Percentiles rank a stretch among this genome's conserved stretches.
Evolutionary conservation across 2,113 vertebrate species (phyloP).

Genomic region (Tympanuchus pallidicinctus): DNA sequence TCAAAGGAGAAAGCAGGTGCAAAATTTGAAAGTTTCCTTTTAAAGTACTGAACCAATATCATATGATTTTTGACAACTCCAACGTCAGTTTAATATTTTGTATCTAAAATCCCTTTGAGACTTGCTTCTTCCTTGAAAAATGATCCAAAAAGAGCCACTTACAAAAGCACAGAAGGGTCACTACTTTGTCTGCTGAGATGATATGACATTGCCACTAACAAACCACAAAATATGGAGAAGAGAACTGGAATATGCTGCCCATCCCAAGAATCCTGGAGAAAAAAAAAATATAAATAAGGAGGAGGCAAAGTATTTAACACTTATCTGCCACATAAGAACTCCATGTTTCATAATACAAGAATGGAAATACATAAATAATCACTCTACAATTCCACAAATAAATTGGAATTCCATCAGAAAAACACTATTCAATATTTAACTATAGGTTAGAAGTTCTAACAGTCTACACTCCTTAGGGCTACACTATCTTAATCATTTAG

Average conservation of each 20-base stretch:
- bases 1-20: not conserved
- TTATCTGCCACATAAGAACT: not conserved
- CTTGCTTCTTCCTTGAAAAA: not conserved
- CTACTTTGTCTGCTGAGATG: conserved; percentile 98
- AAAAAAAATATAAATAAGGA: conserved; percentile 18
- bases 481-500: not conserved
- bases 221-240: conserved; percentile 97
- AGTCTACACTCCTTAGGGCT: not conserved
- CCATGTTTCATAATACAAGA: not conserved
- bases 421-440: not conserved
- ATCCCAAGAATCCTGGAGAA: conserved; percentile 93
- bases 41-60: not conserved
- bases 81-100: not conserved
- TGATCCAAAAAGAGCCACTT: conserved; percentile 67
- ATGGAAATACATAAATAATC: not conserved
- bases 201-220: conserved; percentile 95
- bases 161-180: conserved; percentile 96
- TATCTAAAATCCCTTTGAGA: not conserved
- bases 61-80: not conserved
- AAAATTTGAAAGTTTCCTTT: not conserved
- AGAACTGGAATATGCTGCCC: conserved; percentile 97
- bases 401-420: not conserved
- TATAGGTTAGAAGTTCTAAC: not conserved
- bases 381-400: not conserved
- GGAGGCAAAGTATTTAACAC: not conserved